phyloP scores from a whole-genome alignment of 1,140 invertebrate species.

The Zaprionus capensis region DNA sequence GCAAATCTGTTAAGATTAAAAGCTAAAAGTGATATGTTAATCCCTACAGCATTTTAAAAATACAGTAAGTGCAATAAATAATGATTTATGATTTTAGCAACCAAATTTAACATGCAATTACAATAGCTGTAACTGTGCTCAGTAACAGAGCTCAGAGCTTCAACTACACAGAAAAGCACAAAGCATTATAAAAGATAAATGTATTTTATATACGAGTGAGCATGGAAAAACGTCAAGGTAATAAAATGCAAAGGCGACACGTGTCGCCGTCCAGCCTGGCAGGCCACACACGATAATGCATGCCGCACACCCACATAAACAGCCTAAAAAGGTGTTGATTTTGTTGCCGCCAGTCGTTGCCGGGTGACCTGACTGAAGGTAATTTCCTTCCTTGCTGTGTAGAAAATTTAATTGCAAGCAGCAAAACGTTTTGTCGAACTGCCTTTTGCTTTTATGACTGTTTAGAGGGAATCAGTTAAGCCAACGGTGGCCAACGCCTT shows the following conservation, averaged over 20 bases:
- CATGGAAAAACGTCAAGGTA: constrained; percentile 23
- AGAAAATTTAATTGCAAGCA: constrained; percentile 51
- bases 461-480: constrained; percentile 55
- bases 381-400: constrained; percentile 7
- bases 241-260: constrained; percentile 56
- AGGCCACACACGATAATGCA: constrained; percentile 28
- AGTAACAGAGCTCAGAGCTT: not conserved
- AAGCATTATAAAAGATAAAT: not conserved
- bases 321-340: constrained; percentile 59
- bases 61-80: not conserved
- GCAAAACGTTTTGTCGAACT: constrained; percentile 49
- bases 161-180: not conserved
- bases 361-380: constrained; percentile 49
- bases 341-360: constrained; percentile 35
- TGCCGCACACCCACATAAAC: constrained; percentile 20
- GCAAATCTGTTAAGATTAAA: too few relatives aligned
- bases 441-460: constrained; percentile 55
- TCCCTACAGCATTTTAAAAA: not conserved
- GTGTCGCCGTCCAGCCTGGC: constrained; percentile 32
- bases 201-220: not conserved
- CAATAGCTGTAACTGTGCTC: not conserved
- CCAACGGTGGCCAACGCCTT: constrained; percentile 3
- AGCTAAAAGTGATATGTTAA: not conserved
- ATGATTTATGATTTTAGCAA: not conserved
- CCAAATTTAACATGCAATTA: not conserved